Evolutionary conservation across 2,113 vertebrate genomes (phyloP).

Genomic region (Cinclus cinclus): DNA sequence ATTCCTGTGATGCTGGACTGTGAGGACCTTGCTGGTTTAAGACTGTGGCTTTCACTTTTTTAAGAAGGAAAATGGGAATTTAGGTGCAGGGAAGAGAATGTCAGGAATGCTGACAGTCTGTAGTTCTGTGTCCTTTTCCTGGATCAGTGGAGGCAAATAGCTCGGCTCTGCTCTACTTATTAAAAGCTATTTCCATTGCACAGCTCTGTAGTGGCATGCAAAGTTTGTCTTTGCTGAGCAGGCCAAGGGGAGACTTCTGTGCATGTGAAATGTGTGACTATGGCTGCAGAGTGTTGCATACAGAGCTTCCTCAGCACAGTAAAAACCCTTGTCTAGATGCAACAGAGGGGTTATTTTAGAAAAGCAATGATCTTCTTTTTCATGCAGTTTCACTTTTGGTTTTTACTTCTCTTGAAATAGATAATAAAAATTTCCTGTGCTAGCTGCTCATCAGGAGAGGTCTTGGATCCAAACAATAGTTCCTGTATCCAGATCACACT

Average conservation of each 20-base stretch:
- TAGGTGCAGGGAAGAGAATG: constrained; percentile 48
- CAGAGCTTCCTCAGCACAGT: neutral
- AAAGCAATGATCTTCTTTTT: neutral
- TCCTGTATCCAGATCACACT: neutral
- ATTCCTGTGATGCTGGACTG: constrained; percentile 41
- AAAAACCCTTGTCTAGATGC: neutral
- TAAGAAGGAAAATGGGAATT: neutral
- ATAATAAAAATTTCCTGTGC: neutral
- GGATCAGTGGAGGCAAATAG: neutral
- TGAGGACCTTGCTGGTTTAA: neutral
- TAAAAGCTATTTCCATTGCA: neutral
- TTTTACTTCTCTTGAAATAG: neutral
- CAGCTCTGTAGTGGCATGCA: neutral
- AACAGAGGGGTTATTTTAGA: fast-evolving
- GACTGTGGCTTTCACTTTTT: neutral
- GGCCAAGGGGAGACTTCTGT: neutral
- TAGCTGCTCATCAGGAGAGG: neutral
- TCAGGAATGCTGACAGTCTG: constrained; percentile 61
- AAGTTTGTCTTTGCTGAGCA: neutral
- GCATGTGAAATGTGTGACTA: neutral
- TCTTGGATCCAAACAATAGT: neutral
- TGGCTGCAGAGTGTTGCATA: neutral
- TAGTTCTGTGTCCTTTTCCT: constrained; percentile 4
- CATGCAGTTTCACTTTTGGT: neutral
- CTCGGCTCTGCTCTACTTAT: neutral